phyloP scores from a whole-genome alignment of 2,797 vertebrate genomes.

The Leuciscus waleckii region DNA sequence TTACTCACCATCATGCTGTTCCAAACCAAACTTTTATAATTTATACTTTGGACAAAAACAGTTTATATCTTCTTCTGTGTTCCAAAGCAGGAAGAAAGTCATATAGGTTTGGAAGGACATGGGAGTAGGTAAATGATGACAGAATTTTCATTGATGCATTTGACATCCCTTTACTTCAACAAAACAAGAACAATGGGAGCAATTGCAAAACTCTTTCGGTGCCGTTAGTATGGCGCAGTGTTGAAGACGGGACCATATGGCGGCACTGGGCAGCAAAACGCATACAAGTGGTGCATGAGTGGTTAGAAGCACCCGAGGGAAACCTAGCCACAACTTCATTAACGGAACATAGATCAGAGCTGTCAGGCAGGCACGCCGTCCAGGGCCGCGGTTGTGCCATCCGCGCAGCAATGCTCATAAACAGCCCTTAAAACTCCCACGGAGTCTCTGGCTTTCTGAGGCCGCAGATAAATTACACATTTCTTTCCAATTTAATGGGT shows the following conservation, averaged over 20 bases:
- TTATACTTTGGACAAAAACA: neutral
- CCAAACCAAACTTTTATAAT: neutral
- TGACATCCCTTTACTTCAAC: neutral
- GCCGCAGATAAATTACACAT: conserved; percentile 10
- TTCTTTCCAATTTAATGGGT: conserved; percentile 31
- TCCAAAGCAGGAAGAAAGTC: neutral
- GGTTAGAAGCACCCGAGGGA: conserved; percentile 53
- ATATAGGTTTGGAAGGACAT: neutral
- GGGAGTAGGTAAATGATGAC: neutral
- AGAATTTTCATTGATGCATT: neutral
- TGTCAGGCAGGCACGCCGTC: neutral
- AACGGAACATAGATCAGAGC: conserved; percentile 46
- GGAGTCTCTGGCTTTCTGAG: conserved; percentile 5
- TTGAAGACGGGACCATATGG: conserved; percentile 54
- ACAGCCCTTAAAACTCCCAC: conserved; percentile 16
- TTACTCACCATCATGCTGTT: neutral
- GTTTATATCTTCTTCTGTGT: neutral
- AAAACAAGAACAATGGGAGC: conserved; percentile 3
- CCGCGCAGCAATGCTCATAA: neutral
- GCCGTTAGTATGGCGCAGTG: neutral
- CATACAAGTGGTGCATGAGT: conserved; percentile 43
- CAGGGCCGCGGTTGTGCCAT: conserved; percentile 5
- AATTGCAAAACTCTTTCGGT: conserved; percentile 2
- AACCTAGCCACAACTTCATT: conserved; percentile 53
- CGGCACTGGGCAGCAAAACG: conserved; percentile 37